A percentile compares a stretch with the other conserved stretches of the same genome.
Conservation (phyloP, 2,113 vertebrate genomes). For the Bubo bubo region DNA sequence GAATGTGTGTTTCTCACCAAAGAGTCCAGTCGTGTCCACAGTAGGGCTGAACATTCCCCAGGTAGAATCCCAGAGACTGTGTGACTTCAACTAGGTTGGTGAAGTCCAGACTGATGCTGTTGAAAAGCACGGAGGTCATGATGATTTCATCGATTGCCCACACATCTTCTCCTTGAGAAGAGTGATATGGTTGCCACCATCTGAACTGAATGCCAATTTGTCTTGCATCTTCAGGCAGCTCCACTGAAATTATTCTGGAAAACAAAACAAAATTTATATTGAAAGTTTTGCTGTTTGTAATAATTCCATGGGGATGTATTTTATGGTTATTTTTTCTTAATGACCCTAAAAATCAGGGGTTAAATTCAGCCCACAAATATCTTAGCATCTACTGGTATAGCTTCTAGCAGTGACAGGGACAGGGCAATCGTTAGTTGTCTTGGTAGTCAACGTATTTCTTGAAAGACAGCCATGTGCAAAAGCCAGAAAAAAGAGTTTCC, state of each 20-base stretch:
- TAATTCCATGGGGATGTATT: background rate
- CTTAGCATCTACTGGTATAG: background rate
- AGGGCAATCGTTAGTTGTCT: background rate
- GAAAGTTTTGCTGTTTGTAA: background rate
- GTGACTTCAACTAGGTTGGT: slow-evolving; percentile 95
- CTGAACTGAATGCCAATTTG: slow-evolving; percentile 95
- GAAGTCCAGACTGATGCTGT: slow-evolving; percentile 97
- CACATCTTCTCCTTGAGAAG: slow-evolving; percentile 91
- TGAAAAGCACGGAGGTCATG: slow-evolving; percentile 96
- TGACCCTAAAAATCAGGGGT: background rate
- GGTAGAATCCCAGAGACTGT: slow-evolving; percentile 95
- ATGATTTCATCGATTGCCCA: slow-evolving; percentile 98
- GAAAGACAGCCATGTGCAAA: background rate
- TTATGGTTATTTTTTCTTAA: background rate
- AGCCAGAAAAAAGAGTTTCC: background rate
- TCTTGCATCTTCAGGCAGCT: slow-evolving; percentile 89
- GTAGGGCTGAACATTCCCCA: slow-evolving; percentile 95
- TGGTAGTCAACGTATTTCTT: background rate
- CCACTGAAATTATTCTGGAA: slow-evolving; percentile 93
- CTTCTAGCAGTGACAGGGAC: background rate
- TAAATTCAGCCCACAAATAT: background rate
- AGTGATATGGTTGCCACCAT: slow-evolving; percentile 98
- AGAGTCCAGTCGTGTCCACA: slow-evolving; percentile 97
- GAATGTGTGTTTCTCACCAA: slow-evolving; percentile 78
- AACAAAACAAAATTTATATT: background rate